Base-by-base conservation (phyloP, 1,140 invertebrate species). In the Rhizoglyphus robini region DNA sequence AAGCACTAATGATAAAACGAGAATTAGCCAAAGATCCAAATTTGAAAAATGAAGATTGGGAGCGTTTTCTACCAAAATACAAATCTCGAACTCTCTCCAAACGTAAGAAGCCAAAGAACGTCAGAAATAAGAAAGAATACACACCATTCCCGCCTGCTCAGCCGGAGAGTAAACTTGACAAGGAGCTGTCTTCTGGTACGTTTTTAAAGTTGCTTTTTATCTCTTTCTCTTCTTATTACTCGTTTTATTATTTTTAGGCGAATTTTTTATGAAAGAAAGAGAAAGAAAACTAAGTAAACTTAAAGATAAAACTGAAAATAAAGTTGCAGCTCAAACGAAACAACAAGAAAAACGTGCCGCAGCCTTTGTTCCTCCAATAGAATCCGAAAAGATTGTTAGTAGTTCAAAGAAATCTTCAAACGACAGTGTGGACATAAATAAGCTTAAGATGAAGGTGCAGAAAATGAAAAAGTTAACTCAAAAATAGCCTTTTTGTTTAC, bases 1-100 rank as follows among this genome's bases (percentile, higher is more conserved):
- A 99, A 61, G 86, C 88, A 20, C 76, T 99, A 13, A 98, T 99
- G 94, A 96, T 99, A 51, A 98, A 98, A 76, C 81, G 85, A 71
- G 94, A 99, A 79, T 76, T 99, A 27, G 85, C 86, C 65, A 96
- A 90, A 69, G 89, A 98, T 80, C 86, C 88, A 0, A 85, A 86
- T 71, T 73, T 98, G 27, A 89, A 86, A 75, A 86, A 94, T 79
- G 91, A 98, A 78, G 92, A 88, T 74, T 99, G 96, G 96, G 89
- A 95, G 38, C 80, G 93, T 67, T 99, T 98, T 77, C 75, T 99
- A 65, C 96, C 96, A 0, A 94, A 93, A 71, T 98, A 96, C 74
- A 90, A 87, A 70, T 87, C 83, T 70, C 96, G 96, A 76, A 96
- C 88, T 80, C 82, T 91, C 1, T 84, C 80, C 72, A 92, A 88